Evolutionary conservation across 2,797 vertebrate species (phyloP), one percentile per base, ranked within the genome.

Genomic region (Poeciliopsis infans): DNA sequence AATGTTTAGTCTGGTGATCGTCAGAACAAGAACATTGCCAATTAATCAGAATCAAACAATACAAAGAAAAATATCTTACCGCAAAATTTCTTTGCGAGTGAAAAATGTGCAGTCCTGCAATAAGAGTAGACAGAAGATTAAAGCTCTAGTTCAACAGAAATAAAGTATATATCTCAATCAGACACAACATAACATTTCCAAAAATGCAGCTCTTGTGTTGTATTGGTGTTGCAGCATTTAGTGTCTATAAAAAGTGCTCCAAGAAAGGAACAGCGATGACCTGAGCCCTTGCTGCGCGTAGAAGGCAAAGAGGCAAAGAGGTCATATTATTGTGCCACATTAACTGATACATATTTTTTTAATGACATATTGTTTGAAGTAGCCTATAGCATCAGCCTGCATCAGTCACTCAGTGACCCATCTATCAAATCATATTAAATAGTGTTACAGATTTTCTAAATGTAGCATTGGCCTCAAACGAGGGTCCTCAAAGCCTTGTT

Each of bases 81-180:
- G 95, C 89, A 99, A 97, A 86, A 99, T 99, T 95, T 99, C 98
- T 89, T 99, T 99, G 75, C 98, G 96, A 51, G 98, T 99, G 92
- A 99, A 99, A 95, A 99, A 99, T 0, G 98, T 98, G 85, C 98
- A 99, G 85, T 99, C 98, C 98, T 99, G 96, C 72, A 85, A 93
- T 83, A 53, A 90, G 78, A 92, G 36, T 83, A 88, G 75, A 80
- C 25, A 79, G 23, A 8, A 74, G 10, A 55, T 79, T 16, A 86
- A 72, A 81, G 74, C 20, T 72, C 18, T 51, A 41, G 61, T 16
- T 36, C 7, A 23, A 43, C 4, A 74, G 43, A 51, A 68, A 64
- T 36, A 7, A 16, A 2, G 5, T 18, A 64, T 20, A 8, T 18
- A 36, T 1, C 5, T 64, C 16, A 36, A 1, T 25, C 16, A 66